Conservation (phyloP, 1,140 invertebrate genomes). For the Neotoxoptera formosana region DNA sequence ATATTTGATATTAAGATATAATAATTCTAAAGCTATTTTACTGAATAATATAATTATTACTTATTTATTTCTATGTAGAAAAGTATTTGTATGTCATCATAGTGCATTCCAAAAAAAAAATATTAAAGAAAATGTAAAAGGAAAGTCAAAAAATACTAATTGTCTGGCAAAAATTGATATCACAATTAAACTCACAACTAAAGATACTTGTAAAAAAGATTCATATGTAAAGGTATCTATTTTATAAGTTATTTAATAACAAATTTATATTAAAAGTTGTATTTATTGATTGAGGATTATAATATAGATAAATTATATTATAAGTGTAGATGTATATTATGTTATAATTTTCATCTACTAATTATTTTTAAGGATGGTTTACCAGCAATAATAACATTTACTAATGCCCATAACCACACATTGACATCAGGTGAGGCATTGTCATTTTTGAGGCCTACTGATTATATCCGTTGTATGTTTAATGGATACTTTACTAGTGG, state of each 20-base stretch:
- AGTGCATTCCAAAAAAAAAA: neutral
- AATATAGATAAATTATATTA: neutral
- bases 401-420: neutral
- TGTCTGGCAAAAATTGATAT: constrained; percentile 19
- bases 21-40: neutral
- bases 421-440: neutral
- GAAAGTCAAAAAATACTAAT: constrained; percentile 20
- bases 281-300: too few relatives aligned
- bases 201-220: constrained; percentile 43
- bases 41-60: neutral
- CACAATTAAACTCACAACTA: constrained; percentile 20
- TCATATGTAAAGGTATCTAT: constrained; percentile 30
- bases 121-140: neutral
- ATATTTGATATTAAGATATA: neutral
- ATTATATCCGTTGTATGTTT: neutral
- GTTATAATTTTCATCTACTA: constrained; percentile 21
- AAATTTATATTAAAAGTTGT: too few relatives aligned
- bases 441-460: constrained; percentile 32
- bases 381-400: constrained; percentile 23
- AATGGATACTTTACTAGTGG: neutral
- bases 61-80: neutral
- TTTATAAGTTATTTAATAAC: too few relatives aligned
- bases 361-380: constrained; percentile 30
- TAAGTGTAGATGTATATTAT: neutral
- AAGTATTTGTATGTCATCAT: constrained; percentile 22